A percentile compares a stretch with the other conserved stretches of the same genome.
Conservation (phyloP, 2,797 vertebrate species). For the Sardinella longiceps region DNA sequence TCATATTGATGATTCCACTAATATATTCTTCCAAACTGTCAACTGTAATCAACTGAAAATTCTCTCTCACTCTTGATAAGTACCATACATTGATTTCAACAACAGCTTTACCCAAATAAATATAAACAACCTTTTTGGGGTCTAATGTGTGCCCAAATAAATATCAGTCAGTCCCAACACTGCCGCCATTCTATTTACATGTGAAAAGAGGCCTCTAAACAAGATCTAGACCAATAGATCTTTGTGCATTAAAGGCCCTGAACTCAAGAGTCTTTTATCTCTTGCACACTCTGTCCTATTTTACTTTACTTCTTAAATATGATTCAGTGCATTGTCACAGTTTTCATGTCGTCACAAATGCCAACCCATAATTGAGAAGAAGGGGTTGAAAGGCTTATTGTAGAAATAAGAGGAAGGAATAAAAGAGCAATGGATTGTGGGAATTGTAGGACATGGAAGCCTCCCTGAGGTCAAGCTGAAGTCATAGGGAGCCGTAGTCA, state of each 20-base stretch:
- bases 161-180: conserved; percentile 6
- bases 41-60: not conserved
- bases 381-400: not conserved
- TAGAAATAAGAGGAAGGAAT: not conserved
- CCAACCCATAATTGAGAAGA: too few relatives aligned
- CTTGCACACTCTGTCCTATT: not conserved
- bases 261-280: not conserved
- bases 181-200: not conserved
- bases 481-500: too few relatives aligned
- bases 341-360: not conserved
- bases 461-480: not conserved
- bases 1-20: not conserved
- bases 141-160: not conserved
- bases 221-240: not conserved
- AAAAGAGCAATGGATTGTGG: not conserved
- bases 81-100: not conserved
- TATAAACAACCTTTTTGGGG: not conserved
- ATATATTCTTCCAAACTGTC: not conserved
- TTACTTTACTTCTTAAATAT: not conserved
- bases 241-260: not conserved
- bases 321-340: not conserved
- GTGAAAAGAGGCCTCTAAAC: not conserved
- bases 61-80: not conserved
- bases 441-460: not conserved
- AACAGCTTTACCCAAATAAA: conserved; percentile 10